Evolutionary conservation across 2,113 vertebrate genomes (phyloP).

Genomic region (Mystacornis crossleyi): DNA sequence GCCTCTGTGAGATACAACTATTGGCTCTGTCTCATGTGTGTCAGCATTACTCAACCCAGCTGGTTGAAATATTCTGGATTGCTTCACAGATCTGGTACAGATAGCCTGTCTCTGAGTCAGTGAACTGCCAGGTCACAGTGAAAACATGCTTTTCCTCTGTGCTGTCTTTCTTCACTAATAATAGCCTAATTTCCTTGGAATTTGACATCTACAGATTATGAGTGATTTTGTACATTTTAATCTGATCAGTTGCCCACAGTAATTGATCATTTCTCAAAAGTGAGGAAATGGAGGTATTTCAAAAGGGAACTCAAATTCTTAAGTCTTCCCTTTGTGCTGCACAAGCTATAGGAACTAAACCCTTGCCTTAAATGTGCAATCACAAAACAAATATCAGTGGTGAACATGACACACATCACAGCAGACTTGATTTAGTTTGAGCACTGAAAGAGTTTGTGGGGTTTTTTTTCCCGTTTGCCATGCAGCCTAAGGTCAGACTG

Average conservation of each 20-base stretch:
- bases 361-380: background rate
- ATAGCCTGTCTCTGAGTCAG: slow-evolving; percentile 38
- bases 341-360: background rate
- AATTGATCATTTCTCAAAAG: background rate
- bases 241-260: slow-evolving; percentile 1
- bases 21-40: background rate
- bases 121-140: slow-evolving; percentile 22
- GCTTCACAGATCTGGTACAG: slow-evolving; percentile 48
- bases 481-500: background rate
- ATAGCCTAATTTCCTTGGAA: slow-evolving; percentile 46
- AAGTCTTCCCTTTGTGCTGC: background rate
- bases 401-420: background rate
- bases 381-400: background rate
- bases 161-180: slow-evolving; percentile 44
- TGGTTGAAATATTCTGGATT: slow-evolving; percentile 52
- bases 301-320: background rate
- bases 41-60: slow-evolving; percentile 54
- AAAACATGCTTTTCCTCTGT: slow-evolving; percentile 37
- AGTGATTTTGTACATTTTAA: slow-evolving; percentile 39
- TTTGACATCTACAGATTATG: slow-evolving; percentile 17
- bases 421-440: background rate
- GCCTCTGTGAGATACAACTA: background rate
- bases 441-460: background rate
- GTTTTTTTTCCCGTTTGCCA: background rate
- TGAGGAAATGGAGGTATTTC: slow-evolving; percentile 1